phyloP scores from a whole-genome alignment of 2,113 vertebrate genomes.

The Trogon surrucura region DNA sequence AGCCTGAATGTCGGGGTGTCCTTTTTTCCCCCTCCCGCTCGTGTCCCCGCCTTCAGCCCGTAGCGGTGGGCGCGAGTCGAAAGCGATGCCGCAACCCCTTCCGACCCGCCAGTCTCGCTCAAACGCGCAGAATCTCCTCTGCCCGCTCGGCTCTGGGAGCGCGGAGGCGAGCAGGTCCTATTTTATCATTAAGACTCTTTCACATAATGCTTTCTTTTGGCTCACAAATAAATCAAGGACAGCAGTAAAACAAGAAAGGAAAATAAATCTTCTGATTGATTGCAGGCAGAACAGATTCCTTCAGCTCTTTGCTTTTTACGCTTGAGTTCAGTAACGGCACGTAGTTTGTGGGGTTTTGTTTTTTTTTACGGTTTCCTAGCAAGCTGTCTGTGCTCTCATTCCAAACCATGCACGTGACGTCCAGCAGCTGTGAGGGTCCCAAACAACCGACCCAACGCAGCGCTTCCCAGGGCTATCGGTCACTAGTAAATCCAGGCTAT shows the following conservation, averaged over 20 bases:
- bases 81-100: background rate
- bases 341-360: too few species aligned
- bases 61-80: background rate
- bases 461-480: background rate
- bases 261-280: constrained; percentile 32
- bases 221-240: constrained; percentile 30
- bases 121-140: background rate
- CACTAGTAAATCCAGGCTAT: background rate
- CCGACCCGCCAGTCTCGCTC: background rate
- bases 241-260: constrained; percentile 11
- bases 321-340: background rate
- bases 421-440: background rate
- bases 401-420: background rate
- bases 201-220: constrained; percentile 18
- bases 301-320: constrained; percentile 7
- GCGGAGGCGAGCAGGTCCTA: background rate
- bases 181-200: constrained; percentile 41
- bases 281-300: background rate
- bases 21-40: background rate
- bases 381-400: background rate
- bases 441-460: background rate
- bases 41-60: background rate
- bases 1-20: background rate
- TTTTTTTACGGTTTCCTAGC: background rate
- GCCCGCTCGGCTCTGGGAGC: background rate